Evolutionary conservation across 2,888 invertebrate species (phyloP), one percentile per base, ranked within the genome.

Genomic region (Andrena flavipes): DNA sequence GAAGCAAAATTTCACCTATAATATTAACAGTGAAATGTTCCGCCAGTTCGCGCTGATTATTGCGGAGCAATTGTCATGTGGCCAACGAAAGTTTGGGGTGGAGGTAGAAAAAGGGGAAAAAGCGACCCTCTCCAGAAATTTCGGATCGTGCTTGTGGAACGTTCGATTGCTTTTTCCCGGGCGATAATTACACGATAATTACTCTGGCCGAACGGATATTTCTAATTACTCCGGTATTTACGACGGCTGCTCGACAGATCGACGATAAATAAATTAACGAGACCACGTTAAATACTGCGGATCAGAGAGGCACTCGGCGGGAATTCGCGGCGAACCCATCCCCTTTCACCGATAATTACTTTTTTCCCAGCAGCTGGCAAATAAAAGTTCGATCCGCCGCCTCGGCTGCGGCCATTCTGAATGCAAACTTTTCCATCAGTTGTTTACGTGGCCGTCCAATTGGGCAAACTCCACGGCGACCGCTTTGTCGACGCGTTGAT

Each of bases 151-250:
- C n/a, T 49, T 51, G 23, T 49, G 64, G 30, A 56, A 33, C 54
- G 72, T 67, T 73, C 69, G 65, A 76, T 73, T 56, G 75, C 42
- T 62, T 67, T 80, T 80, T 74, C 64, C 60, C 54, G 10, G 59
- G 13, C 62, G 67, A 89, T 90, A 87, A 89, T 89, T 87, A 85
- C 83, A 83, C 80, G 79, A 71, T 29, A 42, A 42, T 42, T 42
- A 49, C 49, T 20, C 82, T 65, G 84, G 85, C 83, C 87, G 87
- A 90, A 90, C 88, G 87, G 88, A 89, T 90, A 90, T 89, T 91
- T 91, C 90, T 91, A 91, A 91, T 91, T 90, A 91, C 73, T 82
- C 68, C 76, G 84, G 83, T 84, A 84, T 88, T 88, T 86, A 87
- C 86, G 56, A 80, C 80, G 79, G 78, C 79, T 74, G 85, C 80